A percentile compares a stretch with the other conserved stretches of the same genome.
These are phyloP conservation scores for Orientallactaga bullata DNA, from an alignment of 2,113 vertebrate genomes.

Conservation along the genomic window DNA sequence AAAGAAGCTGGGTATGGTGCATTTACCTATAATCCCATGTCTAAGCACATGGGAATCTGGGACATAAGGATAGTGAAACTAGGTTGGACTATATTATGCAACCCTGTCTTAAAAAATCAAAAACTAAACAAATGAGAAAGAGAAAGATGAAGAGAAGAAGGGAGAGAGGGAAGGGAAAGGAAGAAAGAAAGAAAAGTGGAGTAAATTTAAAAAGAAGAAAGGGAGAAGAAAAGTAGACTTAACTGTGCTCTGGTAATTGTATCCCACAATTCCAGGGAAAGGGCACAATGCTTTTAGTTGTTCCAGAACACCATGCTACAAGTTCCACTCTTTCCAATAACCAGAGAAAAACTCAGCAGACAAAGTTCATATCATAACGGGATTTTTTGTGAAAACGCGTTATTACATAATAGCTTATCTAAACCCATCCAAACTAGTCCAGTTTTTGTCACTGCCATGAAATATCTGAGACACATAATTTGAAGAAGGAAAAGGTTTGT, in stretches of 20 bases:
- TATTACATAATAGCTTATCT: background rate
- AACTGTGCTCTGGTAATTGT: background rate
- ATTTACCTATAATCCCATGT: background rate
- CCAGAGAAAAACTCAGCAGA: background rate
- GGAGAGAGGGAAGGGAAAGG: rapidly evolving
- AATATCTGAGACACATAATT: no score
- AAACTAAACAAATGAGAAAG: background rate
- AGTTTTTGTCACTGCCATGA: background rate
- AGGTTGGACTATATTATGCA: background rate
- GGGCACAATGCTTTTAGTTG: background rate
- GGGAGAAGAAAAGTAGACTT: background rate
- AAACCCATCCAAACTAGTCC: background rate
- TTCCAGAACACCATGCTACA: background rate
- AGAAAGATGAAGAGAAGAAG: background rate
- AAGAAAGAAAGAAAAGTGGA: background rate
- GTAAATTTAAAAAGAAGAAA: background rate
- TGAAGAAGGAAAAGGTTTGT: background rate
- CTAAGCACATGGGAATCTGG: background rate
- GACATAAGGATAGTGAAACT: no score
- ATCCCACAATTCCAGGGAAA: background rate
- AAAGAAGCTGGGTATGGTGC: background rate
- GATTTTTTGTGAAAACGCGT: background rate
- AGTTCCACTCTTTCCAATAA: background rate
- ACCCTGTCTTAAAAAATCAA: background rate
- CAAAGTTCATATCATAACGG: background rate